Conservation (phyloP, 1,140 invertebrate species). For the Aphidius gifuensis region DNA sequence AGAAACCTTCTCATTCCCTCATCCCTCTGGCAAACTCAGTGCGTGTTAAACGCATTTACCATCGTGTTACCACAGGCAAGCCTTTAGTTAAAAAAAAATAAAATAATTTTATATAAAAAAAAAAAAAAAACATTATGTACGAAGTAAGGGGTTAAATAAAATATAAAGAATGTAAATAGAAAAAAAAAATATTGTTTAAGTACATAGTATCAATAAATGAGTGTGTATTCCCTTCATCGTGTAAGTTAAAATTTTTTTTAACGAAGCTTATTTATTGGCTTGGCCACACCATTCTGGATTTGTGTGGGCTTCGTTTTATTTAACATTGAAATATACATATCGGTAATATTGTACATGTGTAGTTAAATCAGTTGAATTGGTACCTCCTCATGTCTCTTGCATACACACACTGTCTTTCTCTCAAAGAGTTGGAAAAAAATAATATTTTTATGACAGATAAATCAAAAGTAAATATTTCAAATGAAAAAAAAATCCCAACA, state of each 20-base stretch:
- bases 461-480: too few relatives aligned
- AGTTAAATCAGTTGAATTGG: too few relatives aligned
- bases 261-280: constrained; percentile 34
- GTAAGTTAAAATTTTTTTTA: constrained; percentile 30
- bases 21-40: neutral
- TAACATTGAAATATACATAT: neutral
- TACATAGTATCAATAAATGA: constrained; percentile 9
- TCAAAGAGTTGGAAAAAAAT: too few relatives aligned
- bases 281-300: constrained; percentile 21
- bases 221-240: constrained; percentile 22
- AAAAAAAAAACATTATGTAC: constrained; percentile 12
- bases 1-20: neutral
- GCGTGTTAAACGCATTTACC: constrained; percentile 9
- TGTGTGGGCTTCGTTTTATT: constrained; percentile 11
- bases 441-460: too few relatives aligned
- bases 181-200: neutral
- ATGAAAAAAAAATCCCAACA: too few relatives aligned
- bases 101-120: neutral
- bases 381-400: too few relatives aligned
- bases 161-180: constrained; percentile 4
- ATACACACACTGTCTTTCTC: too few relatives aligned
- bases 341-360: too few relatives aligned
- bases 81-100: neutral
- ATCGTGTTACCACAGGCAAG: constrained; percentile 5
- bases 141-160: constrained; percentile 14